Evolutionary conservation across 2,113 vertebrate genomes (phyloP).

Genomic region (Tupaia chinensis): DNA sequence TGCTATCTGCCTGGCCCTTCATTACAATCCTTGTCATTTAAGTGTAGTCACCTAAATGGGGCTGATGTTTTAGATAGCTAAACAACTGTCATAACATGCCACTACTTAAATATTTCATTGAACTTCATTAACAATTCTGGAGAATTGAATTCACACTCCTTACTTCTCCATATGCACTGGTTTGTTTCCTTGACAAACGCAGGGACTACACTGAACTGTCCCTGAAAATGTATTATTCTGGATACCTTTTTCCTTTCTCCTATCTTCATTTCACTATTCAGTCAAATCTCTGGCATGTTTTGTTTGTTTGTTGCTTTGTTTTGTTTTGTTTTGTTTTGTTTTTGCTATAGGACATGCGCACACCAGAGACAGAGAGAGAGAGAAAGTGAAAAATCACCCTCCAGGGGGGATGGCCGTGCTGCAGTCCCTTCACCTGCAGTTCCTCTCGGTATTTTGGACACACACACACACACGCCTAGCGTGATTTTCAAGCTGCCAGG

Average conservation of each 20-base stretch:
- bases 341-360: no score
- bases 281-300: neutral
- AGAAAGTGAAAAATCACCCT: no score
- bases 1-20: no score
- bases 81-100: neutral
- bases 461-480: no score
- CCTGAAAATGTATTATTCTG: neutral
- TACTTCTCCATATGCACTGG: neutral
- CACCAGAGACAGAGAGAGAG: no score
- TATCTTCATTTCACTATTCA: neutral
- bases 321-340: no score
- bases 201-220: neutral
- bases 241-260: neutral
- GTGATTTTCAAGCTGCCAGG: no score
- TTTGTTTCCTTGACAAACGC: neutral
- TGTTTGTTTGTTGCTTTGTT: no score
- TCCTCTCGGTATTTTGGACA: no score
- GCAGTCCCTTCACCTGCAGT: no score
- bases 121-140: neutral
- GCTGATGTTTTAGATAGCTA: neutral
- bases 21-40: neutral
- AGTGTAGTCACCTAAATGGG: neutral
- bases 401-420: no score
- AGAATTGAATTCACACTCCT: neutral
- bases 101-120: no score